A percentile compares a stretch with the other conserved stretches of the same genome.
Evolutionary conservation across 2,113 vertebrate genomes (phyloP).

Genomic region (Tachycineta bicolor): DNA sequence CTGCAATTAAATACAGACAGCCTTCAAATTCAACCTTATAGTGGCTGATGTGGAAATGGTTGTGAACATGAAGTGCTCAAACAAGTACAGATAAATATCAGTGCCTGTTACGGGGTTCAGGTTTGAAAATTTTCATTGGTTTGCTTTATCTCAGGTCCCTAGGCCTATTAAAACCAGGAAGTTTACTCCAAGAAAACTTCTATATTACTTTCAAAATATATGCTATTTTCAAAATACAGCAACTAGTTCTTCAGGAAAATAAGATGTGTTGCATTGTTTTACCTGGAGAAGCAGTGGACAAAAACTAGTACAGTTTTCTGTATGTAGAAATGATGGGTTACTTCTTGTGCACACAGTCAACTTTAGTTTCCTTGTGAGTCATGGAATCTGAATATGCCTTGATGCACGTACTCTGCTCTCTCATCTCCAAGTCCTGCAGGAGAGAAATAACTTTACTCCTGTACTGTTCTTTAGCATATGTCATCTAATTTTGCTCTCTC

Average conservation of each 20-base stretch:
- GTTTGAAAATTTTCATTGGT: constrained; percentile 21
- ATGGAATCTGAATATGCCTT: background rate
- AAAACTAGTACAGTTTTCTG: background rate
- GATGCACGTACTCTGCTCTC: background rate
- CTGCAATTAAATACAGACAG: constrained; percentile 57
- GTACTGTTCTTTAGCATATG: background rate
- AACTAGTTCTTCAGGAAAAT: background rate
- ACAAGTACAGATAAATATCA: constrained; percentile 42
- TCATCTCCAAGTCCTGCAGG: background rate
- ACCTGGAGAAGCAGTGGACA: background rate
- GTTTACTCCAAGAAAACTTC: background rate
- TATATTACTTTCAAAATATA: background rate
- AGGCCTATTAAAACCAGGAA: background rate
- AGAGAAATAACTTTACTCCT: background rate
- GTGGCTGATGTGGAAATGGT: background rate
- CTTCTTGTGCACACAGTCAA: background rate
- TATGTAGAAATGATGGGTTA: background rate
- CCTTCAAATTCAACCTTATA: constrained; percentile 31
- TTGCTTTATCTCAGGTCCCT: constrained; percentile 11
- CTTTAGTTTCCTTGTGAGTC: background rate
- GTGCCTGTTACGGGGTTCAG: background rate
- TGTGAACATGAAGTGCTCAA: background rate
- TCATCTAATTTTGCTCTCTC: background rate
- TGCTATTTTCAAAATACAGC: constrained; percentile 30
- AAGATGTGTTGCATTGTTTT: background rate